Percentiles rank a stretch among this genome's conserved stretches.
Conservation (phyloP, 2,888 invertebrate species). For the Venustoraphidia nigricollis region DNA sequence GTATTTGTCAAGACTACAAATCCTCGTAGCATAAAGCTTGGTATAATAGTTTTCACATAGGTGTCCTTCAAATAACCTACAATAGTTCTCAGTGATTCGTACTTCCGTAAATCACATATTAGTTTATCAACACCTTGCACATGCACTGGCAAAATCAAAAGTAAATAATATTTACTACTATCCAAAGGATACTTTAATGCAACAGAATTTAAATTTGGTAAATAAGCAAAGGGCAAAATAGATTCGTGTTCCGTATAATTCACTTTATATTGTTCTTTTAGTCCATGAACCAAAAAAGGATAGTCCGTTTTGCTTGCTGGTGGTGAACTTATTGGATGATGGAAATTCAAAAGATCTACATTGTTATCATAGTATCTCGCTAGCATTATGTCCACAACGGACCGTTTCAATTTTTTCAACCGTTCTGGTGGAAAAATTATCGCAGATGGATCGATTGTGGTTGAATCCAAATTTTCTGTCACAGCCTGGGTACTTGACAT, state of each 20-base stretch:
- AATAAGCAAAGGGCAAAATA: conserved; percentile 57
- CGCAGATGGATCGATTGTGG: neutral
- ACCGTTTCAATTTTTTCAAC: conserved; percentile 13
- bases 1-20: conserved; percentile 67
- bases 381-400: conserved; percentile 25
- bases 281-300: conserved; percentile 28
- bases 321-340: conserved; percentile 5
- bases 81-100: conserved; percentile 46
- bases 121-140: conserved; percentile 42
- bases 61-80: conserved; percentile 50
- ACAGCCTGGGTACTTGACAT: neutral
- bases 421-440: conserved; percentile 4
- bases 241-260: conserved; percentile 63
- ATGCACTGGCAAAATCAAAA: conserved; percentile 54
- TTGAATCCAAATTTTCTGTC: neutral
- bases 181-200: conserved; percentile 66
- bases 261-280: conserved; percentile 33
- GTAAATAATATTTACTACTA: conserved; percentile 60
- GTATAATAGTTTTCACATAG: conserved; percentile 61
- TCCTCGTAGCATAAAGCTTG: conserved; percentile 65
- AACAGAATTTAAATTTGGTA: conserved; percentile 53
- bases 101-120: conserved; percentile 45
- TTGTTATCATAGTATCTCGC: conserved; percentile 20
- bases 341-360: conserved; percentile 7
- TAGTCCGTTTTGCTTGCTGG: conserved; percentile 11